Evolutionary conservation across 2,113 vertebrate genomes (phyloP), one percentile per base, ranked within the genome.

Genomic region (Bubo blakistoni): DNA sequence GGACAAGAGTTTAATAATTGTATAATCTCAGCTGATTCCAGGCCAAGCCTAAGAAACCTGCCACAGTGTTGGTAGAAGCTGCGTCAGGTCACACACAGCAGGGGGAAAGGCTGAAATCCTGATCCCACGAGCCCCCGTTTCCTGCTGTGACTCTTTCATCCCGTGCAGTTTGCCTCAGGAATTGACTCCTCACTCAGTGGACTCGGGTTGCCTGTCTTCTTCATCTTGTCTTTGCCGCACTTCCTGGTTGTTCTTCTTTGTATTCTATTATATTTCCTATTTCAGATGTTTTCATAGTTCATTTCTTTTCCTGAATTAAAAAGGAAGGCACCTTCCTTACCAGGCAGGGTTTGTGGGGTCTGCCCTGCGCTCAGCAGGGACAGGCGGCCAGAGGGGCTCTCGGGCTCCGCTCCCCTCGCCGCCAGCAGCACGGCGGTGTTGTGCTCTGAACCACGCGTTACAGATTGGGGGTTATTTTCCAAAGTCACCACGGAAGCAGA

Each of bases 401-500:
- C 12, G 2, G 34, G 42, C n/a, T 34, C 19, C 0, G 2, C 40
- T 38, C 20, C 4, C 22, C 66, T 21, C 11, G 2, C 13, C 22
- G 6, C 17, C 9, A 18, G 27, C 38, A 32, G 22, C 65, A 12
- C 16, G 10, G 2, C 2, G 2, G 16, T 1, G 36, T 9, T 12
- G 1, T 7, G 9, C 18, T 13, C 15, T 3, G 2, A 9, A 10
- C 15, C 24, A 10, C 20, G 1, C 4, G 0, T 2, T 13, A 4
- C 47, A 42, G 20, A 3, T 1, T 3, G 9, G 67, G n/a, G 4
- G 3, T 2, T 13, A 3, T 54, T 26, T 27, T 4, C 29, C 44
- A 5, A 38, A 13, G n/a, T 1, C 40, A 17, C 46, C 21, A 0
- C 0, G 0, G 13, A 5, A 10, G n/a, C 62, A 25, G 61, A 9